Percentiles rank a stretch among this genome's conserved stretches.
Evolutionary conservation across 1,140 invertebrate genomes (phyloP).

Genomic region (Drosophila rufa): DNA sequence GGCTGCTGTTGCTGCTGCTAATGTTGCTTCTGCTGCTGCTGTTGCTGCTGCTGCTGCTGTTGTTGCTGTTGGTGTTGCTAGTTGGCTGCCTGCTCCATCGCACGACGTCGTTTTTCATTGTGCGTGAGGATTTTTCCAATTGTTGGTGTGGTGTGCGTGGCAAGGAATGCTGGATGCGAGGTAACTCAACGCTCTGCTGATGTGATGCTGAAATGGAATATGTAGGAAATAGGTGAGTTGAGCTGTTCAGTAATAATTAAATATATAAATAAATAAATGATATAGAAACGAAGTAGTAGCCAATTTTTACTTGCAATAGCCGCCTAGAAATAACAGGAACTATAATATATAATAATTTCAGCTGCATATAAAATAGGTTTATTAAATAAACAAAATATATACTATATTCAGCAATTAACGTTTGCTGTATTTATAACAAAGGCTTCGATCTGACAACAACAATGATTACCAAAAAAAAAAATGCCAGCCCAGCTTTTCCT

Average conservation of each 20-base stretch:
- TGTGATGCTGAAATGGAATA: slow-evolving; percentile 17
- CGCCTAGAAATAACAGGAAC: no score
- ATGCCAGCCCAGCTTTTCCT: not conserved
- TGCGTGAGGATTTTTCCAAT: slow-evolving; percentile 75
- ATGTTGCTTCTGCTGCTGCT: slow-evolving; percentile 23
- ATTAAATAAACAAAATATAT: no score
- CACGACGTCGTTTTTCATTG: slow-evolving; percentile 85
- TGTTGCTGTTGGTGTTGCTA: slow-evolving; percentile 46
- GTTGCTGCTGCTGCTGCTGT: slow-evolving; percentile 14
- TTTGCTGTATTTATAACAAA: not conserved
- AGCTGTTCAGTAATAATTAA: no score
- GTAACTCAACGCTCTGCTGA: slow-evolving; percentile 13
- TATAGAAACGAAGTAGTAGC: no score
- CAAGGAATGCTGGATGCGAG: slow-evolving; percentile 15
- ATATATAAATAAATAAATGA: not conserved
- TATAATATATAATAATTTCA: no score
- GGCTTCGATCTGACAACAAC: no score
- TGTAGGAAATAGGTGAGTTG: not conserved
- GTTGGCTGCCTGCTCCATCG: slow-evolving; percentile 77
- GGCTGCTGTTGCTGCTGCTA: slow-evolving; percentile 25
- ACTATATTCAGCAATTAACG: no score
- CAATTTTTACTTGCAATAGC: no score
- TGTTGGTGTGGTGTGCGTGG: slow-evolving; percentile 31
- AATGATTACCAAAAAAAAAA: slow-evolving; percentile 13
- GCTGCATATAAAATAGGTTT: no score